Evolutionary conservation across 2,113 vertebrate genomes (phyloP), one percentile per base, ranked within the genome.

Genomic region (Crotalus helleri): DNA sequence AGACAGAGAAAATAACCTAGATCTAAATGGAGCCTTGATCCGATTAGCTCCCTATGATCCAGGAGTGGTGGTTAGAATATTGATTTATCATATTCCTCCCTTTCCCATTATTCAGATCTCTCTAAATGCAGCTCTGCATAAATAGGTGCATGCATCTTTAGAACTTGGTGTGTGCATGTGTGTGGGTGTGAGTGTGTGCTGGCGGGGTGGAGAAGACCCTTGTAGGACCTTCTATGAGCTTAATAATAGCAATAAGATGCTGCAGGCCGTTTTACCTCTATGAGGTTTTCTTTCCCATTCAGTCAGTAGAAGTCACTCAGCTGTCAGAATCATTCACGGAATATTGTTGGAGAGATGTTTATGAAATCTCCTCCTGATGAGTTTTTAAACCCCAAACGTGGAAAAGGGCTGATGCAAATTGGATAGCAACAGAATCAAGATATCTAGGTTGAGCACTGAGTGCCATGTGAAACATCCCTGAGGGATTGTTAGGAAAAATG

Each of bases 271-370:
- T 51, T 53, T 49, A 29, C 39, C 51, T 87, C 86, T 90, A 54
- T 46, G 81, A 51, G 3, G 81, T 10, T 39, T 89, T 94, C 91
- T 54, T 87, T 69, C 74, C 46, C 92, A 90, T 58, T 87, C 61
- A 21, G 54, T 39, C 91, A 74, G 89, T 57, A 92, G 90, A 96
- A 94, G 89, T 89, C 85, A 89, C 61, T 95, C 96, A 92, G 69
- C 61, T 95, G 91, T 94, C 89, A 24, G 89, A 85, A 19, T 53
- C 57, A 93, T 94, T 95, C 95, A 61, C 39, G 49, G 24, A 53
- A 93, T 94, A 94, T 92, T 13, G 59, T 61, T 88, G 91, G 92
- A 89, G 94, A 94, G 85, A 15, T n/a, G 49, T 85, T 44, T 12
- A 92, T 87, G 53, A 69, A 95, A 29, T 46, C 24, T 44, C 33